Evolutionary conservation across 2,888 invertebrate species (phyloP).

Genomic region (Drosophila aldrichi): DNA sequence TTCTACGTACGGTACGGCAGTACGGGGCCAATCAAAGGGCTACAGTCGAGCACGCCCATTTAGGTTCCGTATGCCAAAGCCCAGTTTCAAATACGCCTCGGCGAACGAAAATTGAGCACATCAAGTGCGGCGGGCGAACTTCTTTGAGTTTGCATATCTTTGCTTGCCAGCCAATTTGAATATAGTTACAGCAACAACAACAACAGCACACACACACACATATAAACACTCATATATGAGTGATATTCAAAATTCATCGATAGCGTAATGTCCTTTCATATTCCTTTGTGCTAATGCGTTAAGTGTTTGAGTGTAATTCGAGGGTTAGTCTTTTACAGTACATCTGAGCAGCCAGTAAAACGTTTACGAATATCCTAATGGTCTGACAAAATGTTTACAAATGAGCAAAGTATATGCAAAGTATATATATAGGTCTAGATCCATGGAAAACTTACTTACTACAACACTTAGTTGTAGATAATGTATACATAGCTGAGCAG

Average conservation of each 20-base stretch:
- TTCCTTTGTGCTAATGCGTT: neutral
- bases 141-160: conserved; percentile 77
- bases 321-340: neutral
- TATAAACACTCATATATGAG: neutral
- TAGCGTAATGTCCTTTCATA: conserved; percentile 20
- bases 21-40: conserved; percentile 26
- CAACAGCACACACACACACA: too few species aligned
- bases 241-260: conserved; percentile 12
- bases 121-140: conserved; percentile 27
- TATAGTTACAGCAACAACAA: conserved; percentile 46
- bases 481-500: neutral
- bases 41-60: conserved; percentile 12
- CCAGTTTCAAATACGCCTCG: neutral
- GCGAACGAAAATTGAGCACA: conserved; percentile 43
- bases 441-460: too few species aligned
- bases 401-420: too few species aligned
- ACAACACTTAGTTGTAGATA: too few species aligned
- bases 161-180: conserved; percentile 69
- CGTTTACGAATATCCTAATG: neutral
- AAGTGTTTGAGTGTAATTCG: neutral
- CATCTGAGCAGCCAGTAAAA: neutral
- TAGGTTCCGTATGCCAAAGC: conserved; percentile 10
- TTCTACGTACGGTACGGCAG: conserved; percentile 9
- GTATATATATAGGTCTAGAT: too few species aligned
- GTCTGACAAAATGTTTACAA: too few species aligned